Conservation (phyloP, 2,113 vertebrate species). For the Ochotona princeps region DNA sequence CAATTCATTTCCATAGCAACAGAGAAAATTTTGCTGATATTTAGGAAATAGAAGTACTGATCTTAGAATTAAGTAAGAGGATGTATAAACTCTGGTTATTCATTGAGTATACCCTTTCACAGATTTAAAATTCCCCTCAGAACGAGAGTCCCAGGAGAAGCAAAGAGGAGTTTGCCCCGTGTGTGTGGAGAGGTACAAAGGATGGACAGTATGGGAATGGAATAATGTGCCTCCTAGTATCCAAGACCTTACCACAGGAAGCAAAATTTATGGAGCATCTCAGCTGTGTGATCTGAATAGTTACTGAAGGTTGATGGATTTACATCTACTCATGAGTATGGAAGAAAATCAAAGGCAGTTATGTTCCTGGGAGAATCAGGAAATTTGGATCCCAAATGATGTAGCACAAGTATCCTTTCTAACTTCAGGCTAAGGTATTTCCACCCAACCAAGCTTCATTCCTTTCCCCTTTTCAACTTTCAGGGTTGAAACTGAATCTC, state of each 20-base stretch:
- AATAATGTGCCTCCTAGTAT: neutral
- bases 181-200: neutral
- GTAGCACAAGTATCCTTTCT: neutral
- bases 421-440: neutral
- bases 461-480: neutral
- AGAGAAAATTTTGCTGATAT: neutral
- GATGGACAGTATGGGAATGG: rapidly evolving
- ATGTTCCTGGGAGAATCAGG: neutral
- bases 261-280: neutral
- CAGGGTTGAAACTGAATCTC: neutral
- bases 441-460: neutral
- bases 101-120: neutral
- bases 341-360: neutral
- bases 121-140: neutral
- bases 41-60: neutral
- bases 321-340: neutral
- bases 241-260: rapidly evolving
- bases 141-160: neutral
- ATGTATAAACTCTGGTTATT: neutral
- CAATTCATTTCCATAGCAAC: neutral
- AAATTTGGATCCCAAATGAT: too few species aligned
- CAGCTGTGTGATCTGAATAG: rapidly evolving
- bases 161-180: rapidly evolving
- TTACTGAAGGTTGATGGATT: neutral
- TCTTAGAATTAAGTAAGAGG: neutral